Percentiles rank a stretch among this genome's conserved stretches.
These are phyloP conservation scores for Fratercula arctica DNA, from an alignment of 2,797 vertebrate genomes.

Conservation along the genomic window DNA sequence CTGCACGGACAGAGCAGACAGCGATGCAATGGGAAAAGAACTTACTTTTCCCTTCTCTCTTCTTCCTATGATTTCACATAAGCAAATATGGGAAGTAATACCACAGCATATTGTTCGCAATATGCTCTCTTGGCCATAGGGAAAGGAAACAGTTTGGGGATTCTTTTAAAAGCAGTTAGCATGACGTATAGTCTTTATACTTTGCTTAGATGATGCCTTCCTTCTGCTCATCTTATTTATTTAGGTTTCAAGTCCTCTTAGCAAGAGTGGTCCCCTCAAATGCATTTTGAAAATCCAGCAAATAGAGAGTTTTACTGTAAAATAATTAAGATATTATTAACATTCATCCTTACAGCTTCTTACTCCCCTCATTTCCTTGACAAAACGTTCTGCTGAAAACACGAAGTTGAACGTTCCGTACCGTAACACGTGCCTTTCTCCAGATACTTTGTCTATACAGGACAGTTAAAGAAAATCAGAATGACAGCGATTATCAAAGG, in stretches of 20 bases:
- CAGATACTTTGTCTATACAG: neutral
- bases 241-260: constrained; percentile 36
- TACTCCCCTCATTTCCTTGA: neutral
- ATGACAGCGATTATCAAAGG: constrained; percentile 32
- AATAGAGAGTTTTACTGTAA: neutral
- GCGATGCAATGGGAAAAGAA: neutral
- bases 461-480: constrained; percentile 49
- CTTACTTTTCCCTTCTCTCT: neutral
- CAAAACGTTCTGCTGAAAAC: neutral
- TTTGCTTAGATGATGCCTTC: constrained; percentile 55
- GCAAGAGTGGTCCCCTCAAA: constrained; percentile 3
- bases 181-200: constrained; percentile 52
- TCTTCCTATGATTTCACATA: constrained; percentile 22
- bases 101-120: constrained; percentile 60
- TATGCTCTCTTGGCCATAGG: constrained; percentile 62
- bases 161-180: constrained; percentile 61
- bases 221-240: constrained; percentile 58
- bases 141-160: constrained; percentile 38
- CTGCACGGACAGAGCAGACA: neutral
- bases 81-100: constrained; percentile 58
- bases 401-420: neutral
- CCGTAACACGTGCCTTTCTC: neutral
- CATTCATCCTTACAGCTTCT: neutral
- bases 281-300: constrained; percentile 1
- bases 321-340: constrained; percentile 34